Evolutionary conservation across 2,113 vertebrate genomes (phyloP), one percentile per base, ranked within the genome.

Genomic region (zebrafish (Danio rerio)): DNA sequence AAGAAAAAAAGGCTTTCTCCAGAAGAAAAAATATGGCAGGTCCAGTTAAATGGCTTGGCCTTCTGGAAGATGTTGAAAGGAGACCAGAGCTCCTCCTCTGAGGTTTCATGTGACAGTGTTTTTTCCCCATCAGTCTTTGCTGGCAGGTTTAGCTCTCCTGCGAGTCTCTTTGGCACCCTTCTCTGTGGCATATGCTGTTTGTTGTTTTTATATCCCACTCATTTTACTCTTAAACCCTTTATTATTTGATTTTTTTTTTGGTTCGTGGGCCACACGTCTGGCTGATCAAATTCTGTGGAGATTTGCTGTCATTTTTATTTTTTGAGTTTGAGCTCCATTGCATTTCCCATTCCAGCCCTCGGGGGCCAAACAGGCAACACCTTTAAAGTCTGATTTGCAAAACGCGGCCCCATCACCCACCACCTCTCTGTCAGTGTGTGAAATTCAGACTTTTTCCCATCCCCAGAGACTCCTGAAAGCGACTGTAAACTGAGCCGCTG

Each of bases 141-240:
- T 72, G 80, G 73, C 66, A 81, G 15, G 59, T 84, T 56, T 20
- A 6, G n/a, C 65, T 59, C 76, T 75, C 21, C 18, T 71, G 62
- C 86, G 83, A 86, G 81, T 87, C 80, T 86, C 91, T 87, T 88
- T 93, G 92, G 92, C 91, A 90, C 90, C 45, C 87, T 90, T 90
- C 90, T 77, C 90, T 86, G 90, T 90, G 93, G 90, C 94, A 94
- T 93, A 93, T 94, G 94, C 92, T 93, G 91, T 92, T 92, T 93
- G 89, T 92, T 88, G 85, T 88, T 61, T 70, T 83, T 81, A 69
- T 45, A 83, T 62, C 43, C 18, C n/a, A 5, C 31, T 7, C 5
- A 45, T 53, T 84, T 81, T 40, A 49, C 62, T 78, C 31, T 66
- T 66, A 78, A 61, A 52, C 13, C 45, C 31, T 82, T 81, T 83